phyloP scores from a whole-genome alignment of 2,888 invertebrate species.

The Drosophila antonietae region DNA sequence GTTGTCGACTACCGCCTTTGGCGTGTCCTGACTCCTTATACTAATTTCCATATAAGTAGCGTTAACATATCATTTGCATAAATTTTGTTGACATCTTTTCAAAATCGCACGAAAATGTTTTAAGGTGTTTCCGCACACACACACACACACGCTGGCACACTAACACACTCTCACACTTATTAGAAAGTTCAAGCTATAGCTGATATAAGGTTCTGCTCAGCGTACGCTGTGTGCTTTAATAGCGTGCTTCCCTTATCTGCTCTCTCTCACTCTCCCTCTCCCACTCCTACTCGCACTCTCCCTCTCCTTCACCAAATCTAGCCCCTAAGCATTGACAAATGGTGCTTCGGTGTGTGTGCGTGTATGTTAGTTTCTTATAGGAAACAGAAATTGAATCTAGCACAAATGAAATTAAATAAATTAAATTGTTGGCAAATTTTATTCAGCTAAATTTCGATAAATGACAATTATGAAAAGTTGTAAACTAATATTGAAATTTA shows the following conservation, averaged over 20 bases:
- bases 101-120: conserved; percentile 82
- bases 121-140: conserved; percentile 71
- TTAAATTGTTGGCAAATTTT: conserved; percentile 31
- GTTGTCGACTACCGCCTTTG: conserved; percentile 63
- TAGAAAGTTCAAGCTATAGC: conserved; percentile 27
- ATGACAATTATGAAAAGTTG: too few species aligned
- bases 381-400: conserved; percentile 38
- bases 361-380: conserved; percentile 34
- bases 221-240: conserved; percentile 40
- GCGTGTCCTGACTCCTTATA: conserved; percentile 79
- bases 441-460: too few species aligned
- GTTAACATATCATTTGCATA: conserved; percentile 83
- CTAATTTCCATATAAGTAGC: conserved; percentile 82
- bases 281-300: not conserved
- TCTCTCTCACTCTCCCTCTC: not conserved
- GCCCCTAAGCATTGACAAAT: conserved; percentile 37
- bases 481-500: too few species aligned
- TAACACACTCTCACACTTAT: conserved; percentile 10
- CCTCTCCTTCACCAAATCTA: not conserved
- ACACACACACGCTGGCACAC: conserved; percentile 8
- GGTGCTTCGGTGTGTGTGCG: conserved; percentile 1
- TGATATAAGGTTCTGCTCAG: conserved; percentile 22
- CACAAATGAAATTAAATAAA: conserved; percentile 51
- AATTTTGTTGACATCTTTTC: conserved; percentile 83
- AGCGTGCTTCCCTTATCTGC: conserved; percentile 1